phyloP scores from a whole-genome alignment of 2,113 vertebrate genomes.

The Poeciliopsis retropinna region DNA sequence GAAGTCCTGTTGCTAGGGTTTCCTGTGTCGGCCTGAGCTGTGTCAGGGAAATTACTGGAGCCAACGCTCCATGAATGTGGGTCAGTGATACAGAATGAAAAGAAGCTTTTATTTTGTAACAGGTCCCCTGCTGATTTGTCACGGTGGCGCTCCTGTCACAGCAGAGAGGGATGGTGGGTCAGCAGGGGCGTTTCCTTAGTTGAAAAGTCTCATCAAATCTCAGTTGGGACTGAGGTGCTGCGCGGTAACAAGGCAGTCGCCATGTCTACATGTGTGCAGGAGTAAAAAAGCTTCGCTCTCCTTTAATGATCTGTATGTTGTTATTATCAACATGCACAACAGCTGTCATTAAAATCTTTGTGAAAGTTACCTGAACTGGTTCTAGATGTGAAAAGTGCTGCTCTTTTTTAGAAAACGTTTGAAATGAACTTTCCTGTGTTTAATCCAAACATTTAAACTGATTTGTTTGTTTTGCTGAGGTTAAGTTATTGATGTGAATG shows the following conservation, averaged over 20 bases:
- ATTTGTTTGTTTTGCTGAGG: too few species aligned
- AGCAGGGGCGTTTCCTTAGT: conserved; percentile 11
- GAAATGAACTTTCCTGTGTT: too few species aligned
- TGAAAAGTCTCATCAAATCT: conserved; percentile 9
- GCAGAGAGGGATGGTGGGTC: conserved; percentile 15
- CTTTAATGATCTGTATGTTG: not conserved
- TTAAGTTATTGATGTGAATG: too few species aligned
- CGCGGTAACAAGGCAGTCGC: not conserved
- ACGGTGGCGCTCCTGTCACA: conserved; percentile 37
- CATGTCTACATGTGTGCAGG: not conserved
- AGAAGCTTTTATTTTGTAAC: conserved; percentile 44
- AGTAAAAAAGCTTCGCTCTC: not conserved
- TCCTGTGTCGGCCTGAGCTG: not conserved
- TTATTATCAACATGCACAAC: too few species aligned
- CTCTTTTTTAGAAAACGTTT: too few species aligned
- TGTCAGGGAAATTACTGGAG: conserved; percentile 6
- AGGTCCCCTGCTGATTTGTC: conserved; percentile 34
- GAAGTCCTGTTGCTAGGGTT: not conserved
- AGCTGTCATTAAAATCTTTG: too few species aligned
- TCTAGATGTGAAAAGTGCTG: too few species aligned
- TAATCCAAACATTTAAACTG: too few species aligned
- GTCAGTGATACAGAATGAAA: conserved; percentile 57
- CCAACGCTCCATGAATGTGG: conserved; percentile 42
- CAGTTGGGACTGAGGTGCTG: conserved; percentile 8
- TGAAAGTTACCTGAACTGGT: too few species aligned